Evolutionary conservation across 2,888 invertebrate species (phyloP), one percentile per base, ranked within the genome.

Genomic region (Polydrusus pterygomalis): DNA sequence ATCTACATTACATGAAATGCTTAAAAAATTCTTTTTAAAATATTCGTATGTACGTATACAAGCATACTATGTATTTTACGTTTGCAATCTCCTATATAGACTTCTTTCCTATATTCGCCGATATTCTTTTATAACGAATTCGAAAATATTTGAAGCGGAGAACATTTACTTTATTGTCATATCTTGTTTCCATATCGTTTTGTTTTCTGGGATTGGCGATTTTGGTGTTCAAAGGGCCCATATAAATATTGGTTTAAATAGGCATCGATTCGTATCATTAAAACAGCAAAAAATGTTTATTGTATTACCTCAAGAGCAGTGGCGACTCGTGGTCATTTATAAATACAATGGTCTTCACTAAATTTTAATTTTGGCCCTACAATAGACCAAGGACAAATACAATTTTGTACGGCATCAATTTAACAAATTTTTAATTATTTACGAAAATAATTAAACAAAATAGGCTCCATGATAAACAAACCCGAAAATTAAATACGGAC

Each of bases 181-280:
- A 47, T 47, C 47, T 47, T 47, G 47, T 47, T 47, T n/a, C 47
- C 15, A 17, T 47, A 47, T 47, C 15, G 47, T 17, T 47, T 17
- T 17, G 13, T 17, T 43, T 17, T 47, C n/a, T 3, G n/a, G 43
- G n/a, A 11, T 43, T 43, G 43, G 17, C 17, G 47, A 47, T 47
- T 47, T 17, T 47, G 15, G 17, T 17, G 17, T 47, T 47, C 47
- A 47, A 47, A 47, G 17, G 17, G 17, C 47, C 47, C 47, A 9
- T n/a, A n/a, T 43, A 1, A 11, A 43, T 11, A 40, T 40, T 40
- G 3, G n/a, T 17, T 47, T 47, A 47, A 47, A 47, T 9, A 47
- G 17, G 17, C n/a, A 8, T 47, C 17, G 8, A 17, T 47, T 47
- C 2, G 17, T 17, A 47, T 47, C 47, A 17, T 47, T 47, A 47